Evolutionary conservation across 2,113 vertebrate species (phyloP).

Genomic region (Halcyon malimbica): DNA sequence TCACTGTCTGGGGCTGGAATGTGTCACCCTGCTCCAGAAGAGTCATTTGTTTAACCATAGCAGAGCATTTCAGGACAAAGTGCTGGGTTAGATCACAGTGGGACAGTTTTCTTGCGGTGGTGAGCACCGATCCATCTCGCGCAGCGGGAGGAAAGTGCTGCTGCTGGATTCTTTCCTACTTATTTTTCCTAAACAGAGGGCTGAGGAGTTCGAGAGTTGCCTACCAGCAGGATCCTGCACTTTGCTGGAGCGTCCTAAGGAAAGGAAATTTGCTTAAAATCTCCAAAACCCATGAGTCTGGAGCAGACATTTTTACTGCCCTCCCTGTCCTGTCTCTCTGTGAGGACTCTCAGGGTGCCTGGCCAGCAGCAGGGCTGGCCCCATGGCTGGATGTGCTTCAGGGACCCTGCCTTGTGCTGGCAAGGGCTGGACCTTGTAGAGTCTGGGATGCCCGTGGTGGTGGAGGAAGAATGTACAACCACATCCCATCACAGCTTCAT

Average conservation of each 20-base stretch:
- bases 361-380: not conserved
- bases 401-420: not conserved
- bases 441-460: not conserved
- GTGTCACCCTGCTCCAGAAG: constrained; percentile 48
- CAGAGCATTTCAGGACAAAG: constrained; percentile 70
- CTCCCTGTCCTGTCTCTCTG: not conserved
- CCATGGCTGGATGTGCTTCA: not conserved
- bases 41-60: constrained; percentile 9
- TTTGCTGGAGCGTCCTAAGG: not conserved
- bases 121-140: not conserved
- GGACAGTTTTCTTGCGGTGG: constrained; percentile 4
- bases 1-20: constrained; percentile 58
- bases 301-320: not conserved
- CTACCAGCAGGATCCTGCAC: not conserved
- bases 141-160: not conserved
- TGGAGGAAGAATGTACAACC: not conserved
- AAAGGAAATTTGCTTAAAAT: not conserved
- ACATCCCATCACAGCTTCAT: accelerated
- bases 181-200: constrained; percentile 65
- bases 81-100: constrained; percentile 44
- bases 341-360: accelerated
- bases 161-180: constrained; percentile 66
- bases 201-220: not conserved
- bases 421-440: not conserved
- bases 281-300: not conserved